Evolutionary conservation across 2,888 invertebrate species (phyloP).

Genomic region (Yponomeuta malinellus): DNA sequence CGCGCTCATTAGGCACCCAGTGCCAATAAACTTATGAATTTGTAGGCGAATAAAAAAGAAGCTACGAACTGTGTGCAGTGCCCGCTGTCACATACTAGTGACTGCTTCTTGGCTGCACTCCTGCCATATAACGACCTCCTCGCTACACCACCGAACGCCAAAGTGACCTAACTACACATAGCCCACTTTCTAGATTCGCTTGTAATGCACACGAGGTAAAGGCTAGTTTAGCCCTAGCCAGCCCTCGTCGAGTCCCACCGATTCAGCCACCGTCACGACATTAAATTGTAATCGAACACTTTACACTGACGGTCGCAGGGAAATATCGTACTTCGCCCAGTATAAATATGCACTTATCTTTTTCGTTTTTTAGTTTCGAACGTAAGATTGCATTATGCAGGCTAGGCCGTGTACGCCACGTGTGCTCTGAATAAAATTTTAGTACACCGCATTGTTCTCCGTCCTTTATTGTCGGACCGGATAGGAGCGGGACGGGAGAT

Average conservation of each 20-base stretch:
- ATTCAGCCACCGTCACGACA: constrained; percentile 55
- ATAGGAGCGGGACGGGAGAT: constrained; percentile 43
- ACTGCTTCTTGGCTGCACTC: constrained; percentile 43
- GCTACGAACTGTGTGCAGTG: constrained; percentile 28
- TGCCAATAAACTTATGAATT: constrained; percentile 43
- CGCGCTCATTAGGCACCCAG: constrained; percentile 30
- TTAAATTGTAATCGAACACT: constrained; percentile 76
- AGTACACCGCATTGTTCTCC: constrained; percentile 62
- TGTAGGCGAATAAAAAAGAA: constrained; percentile 42
- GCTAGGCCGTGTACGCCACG: constrained; percentile 53
- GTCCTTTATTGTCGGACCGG: constrained; percentile 30
- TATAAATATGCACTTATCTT: constrained; percentile 75
- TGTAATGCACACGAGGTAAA: not conserved
- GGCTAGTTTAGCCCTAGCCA: not conserved
- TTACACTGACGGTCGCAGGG: constrained; percentile 65
- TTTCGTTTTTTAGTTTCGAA: constrained; percentile 61
- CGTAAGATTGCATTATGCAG: constrained; percentile 71
- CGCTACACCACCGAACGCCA: constrained; percentile 33
- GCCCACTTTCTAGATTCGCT: not conserved
- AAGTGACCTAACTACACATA: constrained; percentile 22
- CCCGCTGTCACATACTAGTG: constrained; percentile 39
- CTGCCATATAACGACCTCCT: constrained; percentile 50
- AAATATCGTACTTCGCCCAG: constrained; percentile 66
- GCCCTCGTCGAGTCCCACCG: constrained; percentile 16
- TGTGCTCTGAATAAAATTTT: constrained; percentile 73